Base-by-base conservation (phyloP, 2,113 vertebrate genomes). In the Planiliza haematocheilus region DNA sequence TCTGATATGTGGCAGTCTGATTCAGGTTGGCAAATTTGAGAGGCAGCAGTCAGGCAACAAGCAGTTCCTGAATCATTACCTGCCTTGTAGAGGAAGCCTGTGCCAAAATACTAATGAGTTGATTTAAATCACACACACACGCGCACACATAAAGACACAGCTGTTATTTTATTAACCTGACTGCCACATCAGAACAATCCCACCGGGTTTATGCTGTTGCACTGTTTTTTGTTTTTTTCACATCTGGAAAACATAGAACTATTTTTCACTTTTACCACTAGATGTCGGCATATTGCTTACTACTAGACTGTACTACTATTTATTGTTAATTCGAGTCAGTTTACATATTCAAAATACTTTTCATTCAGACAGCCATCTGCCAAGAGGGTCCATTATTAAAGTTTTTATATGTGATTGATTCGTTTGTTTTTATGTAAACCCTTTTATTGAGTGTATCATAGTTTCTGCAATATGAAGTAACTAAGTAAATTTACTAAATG, bases 201-300 rank as follows among this genome's bases (percentile, higher is more conserved):
- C 17, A 50, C 10, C 10, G 4, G 11, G 13, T 1, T 14, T 4
- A 45, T 16, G 20, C 18, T 50, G 18, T 21, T 30, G 24, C 24
- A 30, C 2, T 3, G 24, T 30, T 30, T 30, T 30, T 5, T 30
- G 2, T 30, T 30, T 5, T 30, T 30, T 30, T 30, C 24, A 30
- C 24, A 30, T 30, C 24, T 30, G 24, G 24, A 30, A 30, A 30
- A 30, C 24, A 30, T 30, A 9, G 3, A 57, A 17, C 30, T 21
- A 41, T n/a, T 73, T 38, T 39, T 61, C 51, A 42, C 45, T 38
- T 14, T 56, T 21, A 1, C 85, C 89, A 83, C 81, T 79, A 87
- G 86, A 70, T 88, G 89, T 74, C 86, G 84, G 60, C 82, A 82
- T 76, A 18, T 4, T 11, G 37, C 80, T 45, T 64, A 58, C 6